Conservation (phyloP, 2,113 vertebrate species). For the Oncorhynchus keta region DNA sequence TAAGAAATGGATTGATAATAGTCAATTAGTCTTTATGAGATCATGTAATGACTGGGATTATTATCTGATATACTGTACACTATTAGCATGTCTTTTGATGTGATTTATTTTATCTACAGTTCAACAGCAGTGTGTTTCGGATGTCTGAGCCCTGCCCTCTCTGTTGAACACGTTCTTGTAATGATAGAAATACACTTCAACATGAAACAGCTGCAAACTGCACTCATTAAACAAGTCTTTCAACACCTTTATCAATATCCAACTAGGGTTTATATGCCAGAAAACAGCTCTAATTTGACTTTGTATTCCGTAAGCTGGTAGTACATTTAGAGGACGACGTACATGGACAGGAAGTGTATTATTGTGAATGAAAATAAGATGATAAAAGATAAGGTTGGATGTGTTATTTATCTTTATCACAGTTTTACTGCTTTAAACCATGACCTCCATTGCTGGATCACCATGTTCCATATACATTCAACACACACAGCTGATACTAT, state of each 20-base stretch:
- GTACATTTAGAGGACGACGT: too few relatives aligned
- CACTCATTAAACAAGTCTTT: neutral
- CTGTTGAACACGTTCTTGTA: neutral
- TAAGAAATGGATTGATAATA: conserved; percentile 35
- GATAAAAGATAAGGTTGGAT: neutral
- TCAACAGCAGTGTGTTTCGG: neutral
- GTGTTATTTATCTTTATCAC: neutral
- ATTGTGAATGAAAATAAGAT: neutral
- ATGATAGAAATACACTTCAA: neutral
- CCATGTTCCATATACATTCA: neutral
- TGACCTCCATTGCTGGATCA: neutral
- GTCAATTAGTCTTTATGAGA: conserved; percentile 1
- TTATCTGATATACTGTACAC: too few relatives aligned
- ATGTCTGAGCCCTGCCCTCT: neutral
- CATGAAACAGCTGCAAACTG: neutral
- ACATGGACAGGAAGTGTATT: neutral
- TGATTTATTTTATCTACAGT: too few relatives aligned
- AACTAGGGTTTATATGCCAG: neutral
- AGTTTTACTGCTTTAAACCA: conserved; percentile 22
- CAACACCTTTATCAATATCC: neutral
- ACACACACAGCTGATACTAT: neutral
- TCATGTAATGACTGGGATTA: too few relatives aligned
- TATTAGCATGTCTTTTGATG: too few relatives aligned
- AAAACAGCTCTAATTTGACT: neutral
- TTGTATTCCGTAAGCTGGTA: too few relatives aligned